Conservation (phyloP, 64 coral and sea anemone species). For the Dendrophyllia cribrosa region DNA sequence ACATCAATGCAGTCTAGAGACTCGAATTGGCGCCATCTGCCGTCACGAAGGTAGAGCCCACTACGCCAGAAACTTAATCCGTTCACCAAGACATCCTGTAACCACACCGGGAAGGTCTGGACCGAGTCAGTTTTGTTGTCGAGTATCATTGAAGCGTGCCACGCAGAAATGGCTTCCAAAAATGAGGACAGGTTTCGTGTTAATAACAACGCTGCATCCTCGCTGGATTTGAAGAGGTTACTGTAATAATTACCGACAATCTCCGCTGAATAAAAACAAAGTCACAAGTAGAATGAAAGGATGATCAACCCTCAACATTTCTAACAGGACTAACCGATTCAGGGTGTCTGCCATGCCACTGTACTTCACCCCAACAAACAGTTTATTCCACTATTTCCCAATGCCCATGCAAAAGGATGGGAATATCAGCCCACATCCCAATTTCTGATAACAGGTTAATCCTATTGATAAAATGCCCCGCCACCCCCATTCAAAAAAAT, state of each 20-base stretch:
- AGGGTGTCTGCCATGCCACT: too few species aligned
- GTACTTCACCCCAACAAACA: too few species aligned
- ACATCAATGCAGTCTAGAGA: conserved; percentile 81
- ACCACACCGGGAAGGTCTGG: conserved; percentile 53
- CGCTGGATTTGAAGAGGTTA: conserved; percentile 79
- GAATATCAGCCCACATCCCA: too few species aligned
- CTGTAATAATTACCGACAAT: conserved; percentile 85
- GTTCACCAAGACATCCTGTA: conserved; percentile 75
- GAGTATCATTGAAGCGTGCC: conserved; percentile 77
- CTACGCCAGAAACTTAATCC: conserved; percentile 84
- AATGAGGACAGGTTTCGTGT: conserved; percentile 47
- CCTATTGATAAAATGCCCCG: too few species aligned
- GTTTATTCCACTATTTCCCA: too few species aligned
- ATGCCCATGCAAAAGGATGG: too few species aligned
- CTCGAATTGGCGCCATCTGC: conserved; percentile 82
- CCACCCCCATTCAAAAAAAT: too few species aligned
- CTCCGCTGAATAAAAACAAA: conserved; percentile 36
- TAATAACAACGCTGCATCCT: conserved; percentile 55
- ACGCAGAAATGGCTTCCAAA: conserved; percentile 60
- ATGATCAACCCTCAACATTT: too few species aligned
- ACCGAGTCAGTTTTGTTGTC: neutral
- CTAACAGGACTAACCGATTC: too few species aligned
- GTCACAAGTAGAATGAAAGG: neutral
- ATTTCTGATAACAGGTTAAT: too few species aligned
- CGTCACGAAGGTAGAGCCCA: conserved; percentile 67